Evolutionary conservation across 1,140 invertebrate species (phyloP), one percentile per base, ranked within the genome.

Genomic region (Ips typographus): DNA sequence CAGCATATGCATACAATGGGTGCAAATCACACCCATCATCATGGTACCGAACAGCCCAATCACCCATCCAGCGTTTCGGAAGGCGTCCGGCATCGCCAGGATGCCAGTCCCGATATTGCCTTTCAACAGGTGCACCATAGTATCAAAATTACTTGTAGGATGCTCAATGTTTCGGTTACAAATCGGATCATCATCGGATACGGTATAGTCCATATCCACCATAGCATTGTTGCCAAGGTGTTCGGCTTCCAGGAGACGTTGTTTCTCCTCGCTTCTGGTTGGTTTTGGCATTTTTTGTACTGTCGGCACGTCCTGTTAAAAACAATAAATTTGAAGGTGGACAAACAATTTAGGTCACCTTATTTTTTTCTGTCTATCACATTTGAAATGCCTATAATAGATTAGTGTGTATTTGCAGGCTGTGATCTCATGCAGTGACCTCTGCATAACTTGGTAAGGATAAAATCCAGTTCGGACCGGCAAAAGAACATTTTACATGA

Each of bases 1-100:
- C 77, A 94, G 76, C 82, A 94, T 89, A 80, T 94, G 91, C 93
- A 94, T 94, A 75, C 92, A 94, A 79, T 94, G 91, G 3, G 92
- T 92, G 77, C 92, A 94, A 65, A 94, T 87, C 7, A 86, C 79
- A 8, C 91, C 91, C 85, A 94, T 89, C 2, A 92, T 76, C 51
- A 92, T 78, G 1, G 92, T 89, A n/a, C 90, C 89, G 76, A 88
- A 83, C 40, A 88, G 78, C 81, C 83, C 92, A 39, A 76, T 67
- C 2, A 73, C 68, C 65, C 94, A 81, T 36, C 93, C 93, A 65
- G 92, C 88, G 82, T 90, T 94, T 82, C 87, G 87, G 75, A 94
- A 90, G 51, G 92, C 93, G 82, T 93, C 88, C 51, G 93, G 92
- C 91, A 95, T 94, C 56, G 88, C 88, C 61, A 88, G 77, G 52